Evolutionary conservation across 1,140 invertebrate genomes (phyloP), one percentile per base, ranked within the genome.

Genomic region (Eubasilissa regina): DNA sequence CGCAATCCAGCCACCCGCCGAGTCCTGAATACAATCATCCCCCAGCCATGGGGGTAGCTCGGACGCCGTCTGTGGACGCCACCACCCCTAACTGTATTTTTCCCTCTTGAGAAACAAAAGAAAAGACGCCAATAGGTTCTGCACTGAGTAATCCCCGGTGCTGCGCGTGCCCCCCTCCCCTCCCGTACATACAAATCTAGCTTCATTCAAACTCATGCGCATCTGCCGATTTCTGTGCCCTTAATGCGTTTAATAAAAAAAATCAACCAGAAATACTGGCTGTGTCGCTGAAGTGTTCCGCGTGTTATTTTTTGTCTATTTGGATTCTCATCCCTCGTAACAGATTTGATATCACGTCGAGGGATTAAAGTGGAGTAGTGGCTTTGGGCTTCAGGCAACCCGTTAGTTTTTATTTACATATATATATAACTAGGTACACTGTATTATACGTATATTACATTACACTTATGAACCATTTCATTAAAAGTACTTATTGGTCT

Each of bases 21-120:
- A 75, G 77, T 73, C 75, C 78, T 81, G 80, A 81, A 78, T 81
- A 77, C 78, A 81, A 81, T 76, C 80, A 51, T 73, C 80, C 80
- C 80, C 77, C 74, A 51, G 62, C 17, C n/a, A 55, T 17, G 68
- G 45, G 47, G 68, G 25, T 60, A 51, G 25, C n/a, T 55, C 17
- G 47, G 47, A 73, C 55, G 55, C 55, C 58, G 56, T 75, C 51
- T 58, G 44, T 62, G 43, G 55, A 60, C 19, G 53, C 15, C 58
- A n/a, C n/a, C n/a, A 21, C 74, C 74, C 74, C 74, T 47, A 75
- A 47, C 55, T 58, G 55, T 11, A 44, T 77, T 77, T 73, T 74
- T 79, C 78, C 70, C 75, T 77, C 75, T 75, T 72, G 58, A 77
- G 45, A 82, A 70, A 82, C 81, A 82, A 82, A 82, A 82, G 78